phyloP scores from a whole-genome alignment of 2,888 invertebrate genomes.

The Craniophora ligustri region DNA sequence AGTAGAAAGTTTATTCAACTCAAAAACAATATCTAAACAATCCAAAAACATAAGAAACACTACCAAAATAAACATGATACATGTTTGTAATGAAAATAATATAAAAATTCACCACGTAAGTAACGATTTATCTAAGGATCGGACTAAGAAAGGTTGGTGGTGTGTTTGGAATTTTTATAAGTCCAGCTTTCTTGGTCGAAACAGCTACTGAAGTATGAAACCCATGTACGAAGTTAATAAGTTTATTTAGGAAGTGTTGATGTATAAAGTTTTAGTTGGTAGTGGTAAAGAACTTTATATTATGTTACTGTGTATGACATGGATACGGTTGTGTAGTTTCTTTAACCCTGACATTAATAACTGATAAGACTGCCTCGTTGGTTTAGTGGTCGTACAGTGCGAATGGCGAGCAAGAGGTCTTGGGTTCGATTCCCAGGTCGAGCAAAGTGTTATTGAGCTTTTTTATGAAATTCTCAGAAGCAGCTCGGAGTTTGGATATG shows the following conservation, averaged over 20 bases:
- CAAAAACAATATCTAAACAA: conserved; percentile 1
- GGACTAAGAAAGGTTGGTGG: conserved; percentile 23
- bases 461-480: no score
- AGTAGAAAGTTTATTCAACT: conserved; percentile 3
- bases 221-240: conserved; percentile 21
- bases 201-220: conserved; percentile 11
- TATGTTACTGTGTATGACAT: neutral
- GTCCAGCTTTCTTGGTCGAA: conserved; percentile 4
- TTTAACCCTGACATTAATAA: neutral
- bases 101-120: conserved; percentile 30
- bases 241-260: conserved; percentile 14
- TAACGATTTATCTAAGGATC: conserved; percentile 42
- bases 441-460: no score
- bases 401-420: no score
- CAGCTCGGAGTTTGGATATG: no score
- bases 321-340: neutral
- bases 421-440: no score
- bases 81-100: conserved; percentile 32
- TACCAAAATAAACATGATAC: conserved; percentile 29
- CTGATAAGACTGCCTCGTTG: no score
- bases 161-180: conserved; percentile 39
- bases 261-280: conserved; percentile 11
- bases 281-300: conserved; percentile 5
- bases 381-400: no score
- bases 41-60: conserved; percentile 1